These are phyloP conservation scores for Danaus chrysippus DNA, from an alignment of 2,888 invertebrate species.

Conservation along the genomic window DNA sequence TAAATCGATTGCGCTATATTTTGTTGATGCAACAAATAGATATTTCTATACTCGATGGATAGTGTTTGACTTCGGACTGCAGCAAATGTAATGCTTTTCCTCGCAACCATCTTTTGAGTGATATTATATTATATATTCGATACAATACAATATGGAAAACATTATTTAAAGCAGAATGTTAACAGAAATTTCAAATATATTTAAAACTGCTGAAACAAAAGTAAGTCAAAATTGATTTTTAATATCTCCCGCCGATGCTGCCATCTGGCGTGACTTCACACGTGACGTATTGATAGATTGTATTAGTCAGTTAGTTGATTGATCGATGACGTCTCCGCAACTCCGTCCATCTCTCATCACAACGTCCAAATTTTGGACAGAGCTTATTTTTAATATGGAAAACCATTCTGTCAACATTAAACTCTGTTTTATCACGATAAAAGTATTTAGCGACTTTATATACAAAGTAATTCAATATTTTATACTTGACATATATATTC, in stretches of 20 bases:
- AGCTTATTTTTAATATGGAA: constrained; percentile 30
- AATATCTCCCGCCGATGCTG: constrained; percentile 63
- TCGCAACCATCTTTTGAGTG: background rate
- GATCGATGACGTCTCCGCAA: constrained; percentile 65
- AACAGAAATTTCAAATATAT: background rate
- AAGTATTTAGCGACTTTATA: background rate
- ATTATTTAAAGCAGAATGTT: background rate
- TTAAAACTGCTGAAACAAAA: constrained; percentile 33
- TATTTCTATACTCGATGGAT: constrained; percentile 24
- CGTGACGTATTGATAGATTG: constrained; percentile 74
- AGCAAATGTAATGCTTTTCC: constrained; percentile 9
- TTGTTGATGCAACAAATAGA: constrained; percentile 32
- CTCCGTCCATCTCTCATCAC: constrained; percentile 44
- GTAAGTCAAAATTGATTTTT: constrained; percentile 65
- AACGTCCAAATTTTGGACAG: constrained; percentile 39
- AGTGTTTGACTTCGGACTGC: constrained; percentile 13
- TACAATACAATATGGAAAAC: background rate
- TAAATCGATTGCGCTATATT: constrained; percentile 35
- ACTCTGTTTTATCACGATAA: constrained; percentile 4
- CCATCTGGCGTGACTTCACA: constrained; percentile 65
- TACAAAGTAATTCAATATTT: background rate
- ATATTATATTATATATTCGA: constrained; percentile 1
- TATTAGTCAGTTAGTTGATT: constrained; percentile 67
- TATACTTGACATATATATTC: background rate
- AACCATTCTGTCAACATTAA: constrained; percentile 11